A percentile compares a stretch with the other conserved stretches of the same genome.
phyloP scores from a whole-genome alignment of 2,797 vertebrate genomes.

The Ciconia nigra region DNA sequence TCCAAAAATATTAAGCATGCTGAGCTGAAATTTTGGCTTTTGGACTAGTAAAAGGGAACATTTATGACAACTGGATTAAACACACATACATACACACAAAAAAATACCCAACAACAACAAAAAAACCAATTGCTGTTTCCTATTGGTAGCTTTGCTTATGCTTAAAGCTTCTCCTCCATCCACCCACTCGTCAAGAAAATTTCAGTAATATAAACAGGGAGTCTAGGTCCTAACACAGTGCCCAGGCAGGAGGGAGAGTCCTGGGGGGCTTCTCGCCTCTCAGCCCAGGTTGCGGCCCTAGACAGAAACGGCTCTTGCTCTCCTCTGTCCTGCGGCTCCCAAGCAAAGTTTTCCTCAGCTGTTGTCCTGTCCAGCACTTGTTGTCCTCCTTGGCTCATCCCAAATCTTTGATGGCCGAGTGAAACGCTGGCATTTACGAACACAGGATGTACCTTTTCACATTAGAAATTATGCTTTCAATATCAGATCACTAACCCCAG shows the following conservation, averaged over 20 bases:
- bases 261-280: background rate
- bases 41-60: background rate
- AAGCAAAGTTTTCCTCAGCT: background rate
- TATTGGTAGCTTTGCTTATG: background rate
- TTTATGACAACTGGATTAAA: background rate
- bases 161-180: background rate
- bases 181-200: background rate
- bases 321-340: background rate
- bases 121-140: background rate
- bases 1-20: background rate
- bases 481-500: background rate
- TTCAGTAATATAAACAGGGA: background rate
- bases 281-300: background rate
- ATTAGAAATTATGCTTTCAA: background rate
- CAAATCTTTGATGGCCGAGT: rapidly evolving
- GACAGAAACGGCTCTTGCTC: background rate
- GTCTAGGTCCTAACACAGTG: background rate
- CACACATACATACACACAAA: no score
- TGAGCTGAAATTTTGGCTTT: background rate
- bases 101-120: no score
- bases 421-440: background rate
- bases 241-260: background rate
- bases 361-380: background rate
- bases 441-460: background rate
- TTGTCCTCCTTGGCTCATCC: background rate